Base-by-base conservation (phyloP, 64 coral and sea anemone genomes). In the Anthopleura sola region DNA sequence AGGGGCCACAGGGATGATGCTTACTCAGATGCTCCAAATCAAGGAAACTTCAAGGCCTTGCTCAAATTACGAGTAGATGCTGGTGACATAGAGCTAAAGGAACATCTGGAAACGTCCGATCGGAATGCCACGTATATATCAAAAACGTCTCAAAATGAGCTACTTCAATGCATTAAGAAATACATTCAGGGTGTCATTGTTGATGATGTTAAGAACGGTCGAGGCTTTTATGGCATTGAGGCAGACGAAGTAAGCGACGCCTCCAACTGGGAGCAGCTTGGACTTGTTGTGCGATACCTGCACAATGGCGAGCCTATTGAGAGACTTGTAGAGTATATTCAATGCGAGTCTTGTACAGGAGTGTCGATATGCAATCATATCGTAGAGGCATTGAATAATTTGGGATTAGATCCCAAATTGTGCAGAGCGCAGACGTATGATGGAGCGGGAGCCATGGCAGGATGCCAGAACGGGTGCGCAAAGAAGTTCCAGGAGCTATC, bases 81-180 rank as follows among this genome's bases (percentile, higher is more conserved):
- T 60, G 87, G 91, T 20, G 81, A 93, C 81, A 75, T 64, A 55
- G 86, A 83, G 60, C 80, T 92, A 17, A 12, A 28, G 37, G 79
- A 88, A 49, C 90, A 92, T 54, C 85, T 92, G 40, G 64, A 89
- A 60, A 88, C 81, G 40, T 89, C 80, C 48, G 82, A 86, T 49
- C 81, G 86, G 37, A 93, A 88, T 37, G 77, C 85, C 53, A 78
- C 46, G n/a, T 92, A 93, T 66, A 88, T 88, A 34, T 93, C 86
- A 49, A 93, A 85, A 78, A 88, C 91, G 29, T 84, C 86, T 36
- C 81, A 93, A 78, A 93, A 93, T 49, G 60, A 93, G 53, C 80
- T 93, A 6, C 85, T 93, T 66, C 68, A 36, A 32, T 93, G 83
- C 46, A 87, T 87, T n/a, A 44, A 47, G 66, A 87, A 75, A 50